Conservation (phyloP, 2,888 invertebrate species). For the Lissocephala sabroskyi region DNA sequence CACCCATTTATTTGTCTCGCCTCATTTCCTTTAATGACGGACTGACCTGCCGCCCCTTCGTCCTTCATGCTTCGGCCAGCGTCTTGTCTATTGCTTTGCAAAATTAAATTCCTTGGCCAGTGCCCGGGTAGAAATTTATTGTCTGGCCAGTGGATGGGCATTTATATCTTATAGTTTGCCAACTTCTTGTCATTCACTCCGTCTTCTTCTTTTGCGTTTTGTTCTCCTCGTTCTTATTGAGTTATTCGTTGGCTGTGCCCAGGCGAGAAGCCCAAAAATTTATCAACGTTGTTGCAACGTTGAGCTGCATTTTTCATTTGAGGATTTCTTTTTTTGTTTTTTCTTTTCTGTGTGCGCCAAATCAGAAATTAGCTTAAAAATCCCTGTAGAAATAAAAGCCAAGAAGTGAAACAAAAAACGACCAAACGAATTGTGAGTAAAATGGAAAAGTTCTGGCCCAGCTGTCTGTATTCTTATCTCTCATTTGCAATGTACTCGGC, state of each 20-base stretch:
- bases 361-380: slow-evolving; percentile 43
- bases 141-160: slow-evolving; percentile 39
- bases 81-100: neutral
- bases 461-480: slow-evolving; percentile 12
- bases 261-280: slow-evolving; percentile 20
- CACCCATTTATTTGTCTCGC: slow-evolving; percentile 6
- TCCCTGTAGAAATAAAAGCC: slow-evolving; percentile 18
- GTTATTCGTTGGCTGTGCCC: slow-evolving; percentile 42
- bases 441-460: slow-evolving; percentile 21
- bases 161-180: slow-evolving; percentile 53
- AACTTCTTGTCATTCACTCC: slow-evolving; percentile 54
- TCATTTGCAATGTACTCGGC: slow-evolving; percentile 17
- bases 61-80: no score
- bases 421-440: neutral
- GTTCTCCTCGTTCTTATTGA: slow-evolving; percentile 48
- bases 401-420: slow-evolving; percentile 4
- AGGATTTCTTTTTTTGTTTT: neutral
- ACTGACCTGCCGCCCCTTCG: no score
- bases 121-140: slow-evolving; percentile 38
- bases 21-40: slow-evolving; percentile 39
- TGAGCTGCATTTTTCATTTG: slow-evolving; percentile 16
- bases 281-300: slow-evolving; percentile 34
- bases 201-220: slow-evolving; percentile 49
- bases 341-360: neutral
- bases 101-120: slow-evolving; percentile 43